Conservation (phyloP, 2,888 invertebrate genomes). For the Tribolium freemani region DNA sequence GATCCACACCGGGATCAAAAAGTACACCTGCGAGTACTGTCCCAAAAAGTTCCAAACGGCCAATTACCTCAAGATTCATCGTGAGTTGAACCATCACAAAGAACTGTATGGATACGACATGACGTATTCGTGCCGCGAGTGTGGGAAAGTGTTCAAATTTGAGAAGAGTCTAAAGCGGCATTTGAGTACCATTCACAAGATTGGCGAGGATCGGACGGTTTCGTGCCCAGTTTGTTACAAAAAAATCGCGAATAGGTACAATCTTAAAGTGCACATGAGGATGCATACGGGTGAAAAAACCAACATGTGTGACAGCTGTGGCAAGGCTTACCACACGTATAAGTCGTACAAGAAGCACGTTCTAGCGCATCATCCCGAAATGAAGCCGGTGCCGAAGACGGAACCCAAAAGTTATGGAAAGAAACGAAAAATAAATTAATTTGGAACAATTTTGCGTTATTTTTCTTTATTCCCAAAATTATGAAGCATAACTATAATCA, state of each 20-base stretch:
- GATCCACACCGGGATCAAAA: constrained; percentile 59
- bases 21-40: constrained; percentile 60
- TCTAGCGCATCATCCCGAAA: constrained; percentile 34
- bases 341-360: constrained; percentile 57
- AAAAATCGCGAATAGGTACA: constrained; percentile 59
- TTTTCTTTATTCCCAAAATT: too few species aligned
- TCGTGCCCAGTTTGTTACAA: constrained; percentile 58
- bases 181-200: constrained; percentile 59
- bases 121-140: constrained; percentile 56
- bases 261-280: constrained; percentile 61
- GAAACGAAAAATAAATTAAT: neutral
- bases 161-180: constrained; percentile 61
- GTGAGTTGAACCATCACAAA: constrained; percentile 60
- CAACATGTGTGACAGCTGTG: constrained; percentile 59
- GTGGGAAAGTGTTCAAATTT: constrained; percentile 58
- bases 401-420: constrained; percentile 2
- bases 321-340: constrained; percentile 56
- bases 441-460: too few species aligned
- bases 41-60: constrained; percentile 58
- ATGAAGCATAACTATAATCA: too few species aligned
- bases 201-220: constrained; percentile 55
- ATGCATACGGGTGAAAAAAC: constrained; percentile 60
- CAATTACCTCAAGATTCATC: constrained; percentile 57
- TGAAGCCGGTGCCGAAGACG: constrained; percentile 10
- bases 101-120: constrained; percentile 58